Evolutionary conservation across 2,113 vertebrate genomes (phyloP), one percentile per base, ranked within the genome.

Genomic region (Hippoglossus stenolepis): DNA sequence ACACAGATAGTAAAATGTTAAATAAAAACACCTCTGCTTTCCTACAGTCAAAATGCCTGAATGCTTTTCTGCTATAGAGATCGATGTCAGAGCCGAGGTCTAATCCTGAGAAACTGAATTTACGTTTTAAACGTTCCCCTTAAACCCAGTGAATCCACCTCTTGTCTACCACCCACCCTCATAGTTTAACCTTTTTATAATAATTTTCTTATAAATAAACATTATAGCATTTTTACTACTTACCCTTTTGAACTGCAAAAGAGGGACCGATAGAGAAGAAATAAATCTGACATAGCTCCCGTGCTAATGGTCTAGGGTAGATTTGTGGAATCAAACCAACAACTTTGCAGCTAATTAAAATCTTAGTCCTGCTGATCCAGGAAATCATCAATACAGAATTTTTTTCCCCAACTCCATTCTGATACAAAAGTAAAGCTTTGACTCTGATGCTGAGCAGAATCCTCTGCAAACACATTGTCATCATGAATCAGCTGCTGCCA

Each of bases 281-380:
- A 65, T 59, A 58, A 70, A 70, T 78, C 38, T 24, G 65, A 76
- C 68, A 26, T 2, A 15, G 45, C 53, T 38, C 53, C 63, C 4
- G 47, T n/a, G 63, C 67, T 13, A 0, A 38, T 38, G 75, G 62
- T 59, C 59, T 53, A 56, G 23, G 14, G 40, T 23, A 47, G 69
- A 75, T 80, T 68, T 56, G 14, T 62, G 51, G 31, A 70, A 53
- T 76, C 60, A 61, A 77, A 85, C 57, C 77, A 70, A n/a, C 70
- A 75, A 75, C 75, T 38, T 56, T 12, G 4, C 17, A 18, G 56
- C 23, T 68, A 57, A 65, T 68, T 79, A 53, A 66, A 62, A 49
- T 74, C 54, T 31, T 12, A 28, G 14, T 53, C 28, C 35, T 20
- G 20, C 58, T 43, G 65, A 74, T 23, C 69, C 75, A 43, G 38